A percentile compares a stretch with the other conserved stretches of the same genome.
Evolutionary conservation across 2,113 vertebrate genomes (phyloP).

Genomic region (Trinectes maculatus): DNA sequence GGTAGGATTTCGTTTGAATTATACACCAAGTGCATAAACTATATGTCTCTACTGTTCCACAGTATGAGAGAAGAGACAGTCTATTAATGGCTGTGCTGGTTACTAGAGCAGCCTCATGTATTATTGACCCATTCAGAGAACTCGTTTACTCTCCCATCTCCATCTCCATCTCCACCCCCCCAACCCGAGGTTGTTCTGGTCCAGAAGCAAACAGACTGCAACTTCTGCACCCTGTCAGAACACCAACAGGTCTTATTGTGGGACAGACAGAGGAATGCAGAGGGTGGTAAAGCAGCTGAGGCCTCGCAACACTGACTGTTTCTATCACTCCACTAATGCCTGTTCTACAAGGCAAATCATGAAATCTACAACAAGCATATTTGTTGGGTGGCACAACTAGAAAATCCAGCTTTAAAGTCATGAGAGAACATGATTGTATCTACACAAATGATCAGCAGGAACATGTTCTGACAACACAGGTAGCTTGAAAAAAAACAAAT

Average conservation of each 20-base stretch:
- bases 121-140: slow-evolving; percentile 69
- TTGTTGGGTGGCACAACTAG: neutral
- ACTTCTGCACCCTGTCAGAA: too few relatives aligned
- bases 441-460: neutral
- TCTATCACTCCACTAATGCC: neutral
- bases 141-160: slow-evolving; percentile 46
- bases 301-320: slow-evolving; percentile 33
- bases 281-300: slow-evolving; percentile 53
- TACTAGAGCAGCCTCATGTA: slow-evolving; percentile 67
- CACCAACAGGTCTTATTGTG: slow-evolving; percentile 14
- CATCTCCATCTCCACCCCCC: slow-evolving; percentile 39
- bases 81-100: slow-evolving; percentile 46
- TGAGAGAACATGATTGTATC: slow-evolving; percentile 24
- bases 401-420: slow-evolving; percentile 13
- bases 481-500: neutral
- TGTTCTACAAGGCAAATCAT: neutral
- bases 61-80: slow-evolving; percentile 9
- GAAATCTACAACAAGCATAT: neutral
- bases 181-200: too few relatives aligned
- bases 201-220: slow-evolving; percentile 16
- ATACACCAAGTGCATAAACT: neutral
- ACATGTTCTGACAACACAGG: slow-evolving; percentile 16
- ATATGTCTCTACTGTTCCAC: neutral
- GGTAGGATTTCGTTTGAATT: neutral
- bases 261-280: slow-evolving; percentile 16